Percentiles rank a stretch among this genome's conserved stretches.
phyloP scores from a whole-genome alignment of 2,113 vertebrate genomes.

The Empidonax alnorum region DNA sequence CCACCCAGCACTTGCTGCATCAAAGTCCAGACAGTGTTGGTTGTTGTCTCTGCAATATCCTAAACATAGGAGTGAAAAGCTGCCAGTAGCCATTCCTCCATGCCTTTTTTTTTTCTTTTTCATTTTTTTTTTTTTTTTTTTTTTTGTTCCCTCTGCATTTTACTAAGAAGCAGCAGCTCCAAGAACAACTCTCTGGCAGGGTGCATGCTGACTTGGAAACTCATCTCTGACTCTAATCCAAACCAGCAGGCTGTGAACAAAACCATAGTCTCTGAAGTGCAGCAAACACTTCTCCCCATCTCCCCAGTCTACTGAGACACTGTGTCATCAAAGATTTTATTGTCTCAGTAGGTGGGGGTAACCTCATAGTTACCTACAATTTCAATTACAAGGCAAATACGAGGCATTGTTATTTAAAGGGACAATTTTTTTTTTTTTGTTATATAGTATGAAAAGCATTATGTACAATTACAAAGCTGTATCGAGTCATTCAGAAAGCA shows the following conservation, averaged over 20 bases:
- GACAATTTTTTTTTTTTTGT: background rate
- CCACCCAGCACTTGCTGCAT: background rate
- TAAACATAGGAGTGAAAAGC: background rate
- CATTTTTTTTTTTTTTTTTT: rapidly evolving
- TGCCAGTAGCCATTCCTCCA: background rate
- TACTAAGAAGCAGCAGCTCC: slow-evolving; percentile 25
- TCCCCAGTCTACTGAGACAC: background rate
- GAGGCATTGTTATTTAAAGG: background rate
- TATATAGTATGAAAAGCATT: background rate
- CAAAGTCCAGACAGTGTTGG: background rate
- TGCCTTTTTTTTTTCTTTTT: too few relatives aligned
- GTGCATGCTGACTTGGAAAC: slow-evolving; percentile 40
- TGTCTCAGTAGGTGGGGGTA: background rate
- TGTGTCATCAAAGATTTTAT: slow-evolving; percentile 21
- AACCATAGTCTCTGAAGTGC: slow-evolving; percentile 2
- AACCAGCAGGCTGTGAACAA: slow-evolving; percentile 58
- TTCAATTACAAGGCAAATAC: background rate
- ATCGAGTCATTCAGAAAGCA: background rate
- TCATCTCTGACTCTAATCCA: slow-evolving; percentile 57
- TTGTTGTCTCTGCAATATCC: background rate
- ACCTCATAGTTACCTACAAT: background rate
- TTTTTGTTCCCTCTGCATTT: background rate
- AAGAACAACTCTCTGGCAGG: slow-evolving; percentile 48
- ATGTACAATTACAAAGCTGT: background rate
- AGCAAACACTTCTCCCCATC: background rate